phyloP scores from a whole-genome alignment of 2,113 vertebrate genomes.

The Columba livia region DNA sequence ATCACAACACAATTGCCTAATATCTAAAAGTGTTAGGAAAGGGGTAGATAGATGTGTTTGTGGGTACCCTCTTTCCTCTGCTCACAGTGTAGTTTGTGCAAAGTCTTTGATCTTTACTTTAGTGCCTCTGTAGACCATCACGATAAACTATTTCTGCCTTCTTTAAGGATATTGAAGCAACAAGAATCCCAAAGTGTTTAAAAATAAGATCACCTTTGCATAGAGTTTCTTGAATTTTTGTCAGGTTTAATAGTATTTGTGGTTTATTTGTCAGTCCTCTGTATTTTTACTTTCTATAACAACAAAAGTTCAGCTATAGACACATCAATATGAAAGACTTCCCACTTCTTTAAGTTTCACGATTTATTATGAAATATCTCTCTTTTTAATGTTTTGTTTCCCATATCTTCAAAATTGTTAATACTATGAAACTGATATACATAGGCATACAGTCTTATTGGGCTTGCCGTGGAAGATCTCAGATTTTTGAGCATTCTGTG shows the following conservation, averaged over 20 bases:
- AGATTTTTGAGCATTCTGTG: neutral
- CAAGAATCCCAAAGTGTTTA: no score
- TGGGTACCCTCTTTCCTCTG: neutral
- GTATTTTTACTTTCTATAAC: neutral
- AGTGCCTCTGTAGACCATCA: neutral
- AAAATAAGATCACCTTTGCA: neutral
- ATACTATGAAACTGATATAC: neutral
- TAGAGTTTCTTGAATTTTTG: neutral
- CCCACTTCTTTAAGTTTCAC: neutral
- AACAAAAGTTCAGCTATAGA: neutral
- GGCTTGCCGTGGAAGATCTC: neutral
- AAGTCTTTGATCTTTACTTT: neutral
- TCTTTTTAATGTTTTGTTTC: neutral
- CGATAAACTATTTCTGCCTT: neutral
- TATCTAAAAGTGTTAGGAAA: neutral
- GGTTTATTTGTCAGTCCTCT: neutral
- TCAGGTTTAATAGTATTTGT: neutral
- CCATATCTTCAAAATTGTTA: neutral
- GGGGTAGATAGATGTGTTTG: neutral
- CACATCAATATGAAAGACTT: neutral
- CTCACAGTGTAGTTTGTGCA: neutral
- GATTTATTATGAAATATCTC: neutral
- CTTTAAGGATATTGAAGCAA: neutral
- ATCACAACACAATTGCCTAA: neutral
- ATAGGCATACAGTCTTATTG: rapidly evolving